Percentiles rank a stretch among this genome's conserved stretches.
These are phyloP conservation scores for Erynnis tages DNA, from an alignment of 2,888 invertebrate genomes.

Conservation along the genomic window DNA sequence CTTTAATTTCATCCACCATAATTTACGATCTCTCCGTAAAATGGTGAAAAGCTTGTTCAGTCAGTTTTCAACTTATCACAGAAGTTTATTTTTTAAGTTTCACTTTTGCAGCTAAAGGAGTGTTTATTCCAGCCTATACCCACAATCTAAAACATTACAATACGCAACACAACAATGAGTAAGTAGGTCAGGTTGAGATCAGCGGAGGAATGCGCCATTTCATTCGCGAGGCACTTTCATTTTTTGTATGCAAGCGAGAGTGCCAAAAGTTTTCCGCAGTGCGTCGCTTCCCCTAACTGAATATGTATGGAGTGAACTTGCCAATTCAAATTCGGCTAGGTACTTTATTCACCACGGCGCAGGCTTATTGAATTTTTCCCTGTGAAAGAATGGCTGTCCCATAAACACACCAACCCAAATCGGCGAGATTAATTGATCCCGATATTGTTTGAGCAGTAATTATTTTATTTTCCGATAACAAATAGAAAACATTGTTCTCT, in stretches of 20 bases:
- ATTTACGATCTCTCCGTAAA: no score
- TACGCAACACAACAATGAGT: constrained; percentile 30
- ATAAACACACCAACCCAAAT: constrained; percentile 10
- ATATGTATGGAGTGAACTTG: constrained; percentile 73
- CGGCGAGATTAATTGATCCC: constrained; percentile 19
- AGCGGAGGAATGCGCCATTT: constrained; percentile 57
- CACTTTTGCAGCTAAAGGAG: not conserved
- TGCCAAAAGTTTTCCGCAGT: constrained; percentile 80
- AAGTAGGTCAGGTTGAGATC: constrained; percentile 43
- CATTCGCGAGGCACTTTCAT: constrained; percentile 63
- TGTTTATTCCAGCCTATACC: not conserved
- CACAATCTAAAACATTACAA: constrained; percentile 20
- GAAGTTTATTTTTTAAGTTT: not conserved
- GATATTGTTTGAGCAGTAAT: constrained; percentile 12
- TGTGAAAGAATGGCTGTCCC: constrained; percentile 18
- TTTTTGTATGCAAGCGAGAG: constrained; percentile 78
- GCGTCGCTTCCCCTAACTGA: constrained; percentile 65
- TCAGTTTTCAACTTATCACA: no score
- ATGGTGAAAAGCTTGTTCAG: no score
- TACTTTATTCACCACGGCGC: constrained; percentile 60
- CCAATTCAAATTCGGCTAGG: constrained; percentile 66
- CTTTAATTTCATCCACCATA: no score
- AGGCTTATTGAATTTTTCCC: constrained; percentile 54
- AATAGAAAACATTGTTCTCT: constrained; percentile 6
- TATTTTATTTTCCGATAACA: constrained; percentile 1